phyloP scores from a whole-genome alignment of 2,888 invertebrate genomes.

The Papilio elwesi region DNA sequence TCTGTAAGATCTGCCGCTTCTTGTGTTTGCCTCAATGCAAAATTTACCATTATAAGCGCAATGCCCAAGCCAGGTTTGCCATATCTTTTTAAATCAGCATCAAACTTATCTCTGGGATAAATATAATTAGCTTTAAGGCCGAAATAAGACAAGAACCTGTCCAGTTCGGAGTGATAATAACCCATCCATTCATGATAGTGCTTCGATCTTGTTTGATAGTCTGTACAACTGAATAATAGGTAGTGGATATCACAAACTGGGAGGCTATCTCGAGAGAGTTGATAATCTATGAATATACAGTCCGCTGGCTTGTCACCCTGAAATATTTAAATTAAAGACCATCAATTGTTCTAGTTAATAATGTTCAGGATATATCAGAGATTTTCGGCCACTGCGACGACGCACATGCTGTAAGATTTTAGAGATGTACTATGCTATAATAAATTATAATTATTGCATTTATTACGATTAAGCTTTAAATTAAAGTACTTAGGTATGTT shows the following conservation, averaged over 20 bases:
- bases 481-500: too few species aligned
- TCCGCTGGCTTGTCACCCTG: conserved; percentile 47
- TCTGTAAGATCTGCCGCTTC: conserved; percentile 47
- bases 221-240: conserved; percentile 55
- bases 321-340: conserved; percentile 37
- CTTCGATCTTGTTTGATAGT: conserved; percentile 48
- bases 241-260: conserved; percentile 52
- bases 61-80: conserved; percentile 46
- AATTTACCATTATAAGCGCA: conserved; percentile 43
- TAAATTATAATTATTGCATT: too few species aligned
- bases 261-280: conserved; percentile 47
- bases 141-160: conserved; percentile 46
- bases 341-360: not conserved
- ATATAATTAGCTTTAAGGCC: conserved; percentile 49
- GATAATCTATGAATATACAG: conserved; percentile 57
- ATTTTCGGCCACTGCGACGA: too few species aligned
- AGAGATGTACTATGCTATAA: too few species aligned
- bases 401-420: too few species aligned
- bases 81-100: conserved; percentile 52
- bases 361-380: too few species aligned
- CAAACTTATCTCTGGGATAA: conserved; percentile 52
- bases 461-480: too few species aligned
- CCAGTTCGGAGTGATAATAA: conserved; percentile 51
- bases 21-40: conserved; percentile 47
- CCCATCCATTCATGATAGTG: conserved; percentile 52